Evolutionary conservation across 2,113 vertebrate species (phyloP), one percentile per base, ranked within the genome.

Genomic region (Pangasianodon hypophthalmus): DNA sequence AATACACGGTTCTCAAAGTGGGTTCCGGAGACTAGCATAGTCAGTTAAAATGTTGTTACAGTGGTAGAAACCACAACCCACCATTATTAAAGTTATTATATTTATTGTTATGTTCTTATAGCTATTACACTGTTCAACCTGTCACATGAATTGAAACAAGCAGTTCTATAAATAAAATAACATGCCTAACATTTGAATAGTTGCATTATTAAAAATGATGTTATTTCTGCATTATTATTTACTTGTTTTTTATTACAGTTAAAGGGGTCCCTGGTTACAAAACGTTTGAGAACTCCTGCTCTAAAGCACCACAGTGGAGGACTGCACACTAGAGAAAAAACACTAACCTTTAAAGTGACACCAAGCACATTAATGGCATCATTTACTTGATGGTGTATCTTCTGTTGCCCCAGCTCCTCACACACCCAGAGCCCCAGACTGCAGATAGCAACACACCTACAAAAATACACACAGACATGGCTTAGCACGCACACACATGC

Each of bases 361-460:
- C 98, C 98, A 90, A 99, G 96, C 91, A 99, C 97, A 83, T 98
- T 99, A 95, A 99, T 93, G 71, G 98, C 98, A 84, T 98, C 98
- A 93, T 97, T 98, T 88, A 99, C 97, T 54, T 96, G 97, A 44
- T 96, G 94, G 56, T 99, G 98, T 92, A 96, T 96, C 1, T 95
- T 97, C 75, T 96, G 86, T 90, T 98, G 96, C 0, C 85, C 95
- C 14, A 99, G 96, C 91, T 99, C 98, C 94, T 99, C 98, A 75
- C 98, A 99, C 86, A 99, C 96, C 98, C 98, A 99, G 46, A 99
- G 90, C 2, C 98, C 98, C 0, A 99, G 97, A 92, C 97, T 97
- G 94, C 98, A 99, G 88, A 99, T 94, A 24, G 98, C 97, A 75
- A 99, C 96, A 92, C 98, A 99, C 58, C 98, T 99, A 90, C 83